Conservation (phyloP, 2,797 vertebrate species). For the Petrocephalus schoutedeni region DNA sequence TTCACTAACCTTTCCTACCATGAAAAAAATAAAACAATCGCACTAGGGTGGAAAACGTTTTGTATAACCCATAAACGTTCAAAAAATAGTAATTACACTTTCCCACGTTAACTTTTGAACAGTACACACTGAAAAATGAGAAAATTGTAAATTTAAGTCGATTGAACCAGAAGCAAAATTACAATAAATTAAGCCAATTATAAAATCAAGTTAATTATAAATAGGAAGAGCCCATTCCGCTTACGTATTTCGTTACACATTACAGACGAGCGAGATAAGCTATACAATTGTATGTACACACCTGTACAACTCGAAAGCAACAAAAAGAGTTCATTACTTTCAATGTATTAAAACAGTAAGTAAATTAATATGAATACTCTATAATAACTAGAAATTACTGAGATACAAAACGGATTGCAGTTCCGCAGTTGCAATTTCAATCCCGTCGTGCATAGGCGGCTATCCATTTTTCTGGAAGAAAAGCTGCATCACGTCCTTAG, state of each 20-base stretch:
- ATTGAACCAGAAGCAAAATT: not conserved
- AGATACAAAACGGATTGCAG: not conserved
- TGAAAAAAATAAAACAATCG: not conserved
- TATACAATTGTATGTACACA: not conserved
- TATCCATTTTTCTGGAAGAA: not conserved
- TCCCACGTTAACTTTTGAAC: not conserved
- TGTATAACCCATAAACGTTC: not conserved
- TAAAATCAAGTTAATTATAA: not conserved
- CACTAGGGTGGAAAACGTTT: not conserved
- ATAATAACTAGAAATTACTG: not conserved
- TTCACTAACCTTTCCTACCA: not conserved
- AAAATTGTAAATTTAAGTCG: not conserved
- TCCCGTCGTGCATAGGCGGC: not conserved
- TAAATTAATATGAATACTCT: not conserved
- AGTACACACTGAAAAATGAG: not conserved
- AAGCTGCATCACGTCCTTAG: conserved; percentile 42
- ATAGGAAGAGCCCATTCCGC: not conserved
- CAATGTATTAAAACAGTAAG: not conserved
- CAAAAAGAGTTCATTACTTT: not conserved
- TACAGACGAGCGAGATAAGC: not conserved
- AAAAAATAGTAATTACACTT: no score
- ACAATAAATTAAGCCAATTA: not conserved
- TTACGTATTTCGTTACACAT: not conserved
- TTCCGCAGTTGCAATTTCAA: not conserved
- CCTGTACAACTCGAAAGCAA: not conserved